Evolutionary conservation across 2,888 invertebrate species (phyloP), one percentile per base, ranked within the genome.

Genomic region (Callyntrura guangdongensis): DNA sequence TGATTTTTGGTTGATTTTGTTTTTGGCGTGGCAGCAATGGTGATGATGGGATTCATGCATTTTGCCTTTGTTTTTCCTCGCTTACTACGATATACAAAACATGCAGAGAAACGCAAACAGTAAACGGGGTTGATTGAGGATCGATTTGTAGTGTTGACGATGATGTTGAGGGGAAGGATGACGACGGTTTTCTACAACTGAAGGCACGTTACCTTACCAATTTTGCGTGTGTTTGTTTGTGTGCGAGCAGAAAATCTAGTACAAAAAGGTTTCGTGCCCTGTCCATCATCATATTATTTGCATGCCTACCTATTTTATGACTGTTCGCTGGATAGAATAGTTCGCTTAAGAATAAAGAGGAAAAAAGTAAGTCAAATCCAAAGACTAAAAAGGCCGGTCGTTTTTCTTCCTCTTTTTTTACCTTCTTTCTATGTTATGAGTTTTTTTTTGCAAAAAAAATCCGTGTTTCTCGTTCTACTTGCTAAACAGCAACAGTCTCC

Each of bases 261-360:
- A 36, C 6, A 56, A 59, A n/a, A 79, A 53, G 79, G 56, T 79
- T 79, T 79, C 56, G 56, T 79, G 79, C 56, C 11, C 79, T 56
- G 56, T 59, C 79, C 59, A 79, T 79, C 79, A 79, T 61, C 61
- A 69, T 25, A 36, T 69, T 56, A 59, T 79, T 79, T 79, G 25
- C 2, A 14, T 77, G 14, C n/a, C 4, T 77, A 36, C n/a, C 4
- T 77, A 36, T 79, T 79, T 79, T 74, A 74, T 74, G 36, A 11
- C n/a, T 22, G n/a, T 36, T 36, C 36, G 36, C 36, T 36, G 36
- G 36, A 8, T 49, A 49, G 11, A 49, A 49, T 49, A 53, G 53
- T 14, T n/a, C n/a, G 12, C 4, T 1, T 2, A 53, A 12, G 12
- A 53, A 12, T n/a, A 3, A 53, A 2, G 12, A 53, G 53, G 2